phyloP scores from a whole-genome alignment of 2,888 invertebrate genomes.

The Synanthedon andrenaeformis region DNA sequence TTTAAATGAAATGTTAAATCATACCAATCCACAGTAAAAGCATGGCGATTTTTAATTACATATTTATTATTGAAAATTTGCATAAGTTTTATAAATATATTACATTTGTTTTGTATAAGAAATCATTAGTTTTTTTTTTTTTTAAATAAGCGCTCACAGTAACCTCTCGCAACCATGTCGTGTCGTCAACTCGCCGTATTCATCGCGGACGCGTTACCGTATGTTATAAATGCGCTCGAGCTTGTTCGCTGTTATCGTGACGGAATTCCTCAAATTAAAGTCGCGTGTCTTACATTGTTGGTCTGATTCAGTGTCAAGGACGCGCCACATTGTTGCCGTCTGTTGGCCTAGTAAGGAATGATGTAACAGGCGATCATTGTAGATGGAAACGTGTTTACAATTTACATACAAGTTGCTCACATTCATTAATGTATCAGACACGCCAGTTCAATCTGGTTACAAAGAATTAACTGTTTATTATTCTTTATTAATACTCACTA shows the following conservation, averaged over 20 bases:
- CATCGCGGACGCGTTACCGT: not conserved
- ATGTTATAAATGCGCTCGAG: conserved; percentile 1
- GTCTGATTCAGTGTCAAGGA: conserved; percentile 2
- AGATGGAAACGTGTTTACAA: not conserved
- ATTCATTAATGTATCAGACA: not conserved
- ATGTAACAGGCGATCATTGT: not conserved
- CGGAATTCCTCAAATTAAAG: conserved; percentile 21
- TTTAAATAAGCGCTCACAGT: too few species aligned
- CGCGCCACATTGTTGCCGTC: conserved; percentile 6
- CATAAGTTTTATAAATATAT: too few species aligned
- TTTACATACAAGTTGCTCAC: not conserved
- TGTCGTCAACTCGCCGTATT: too few species aligned
- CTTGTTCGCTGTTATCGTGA: conserved; percentile 22
- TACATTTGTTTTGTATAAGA: too few species aligned
- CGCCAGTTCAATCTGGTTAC: not conserved
- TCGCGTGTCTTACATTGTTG: conserved; percentile 10
- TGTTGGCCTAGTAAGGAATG: conserved; percentile 2
- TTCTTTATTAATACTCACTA: not conserved
- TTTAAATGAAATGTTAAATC: too few species aligned
- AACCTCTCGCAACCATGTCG: too few species aligned
- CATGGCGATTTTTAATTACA: too few species aligned
- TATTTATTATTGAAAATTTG: too few species aligned
- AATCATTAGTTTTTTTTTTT: too few species aligned
- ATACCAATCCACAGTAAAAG: too few species aligned
- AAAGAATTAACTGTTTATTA: not conserved